Percentiles rank a stretch among this genome's conserved stretches.
Conservation (phyloP, 1,140 invertebrate genomes). For the Neodiprion lecontei region DNA sequence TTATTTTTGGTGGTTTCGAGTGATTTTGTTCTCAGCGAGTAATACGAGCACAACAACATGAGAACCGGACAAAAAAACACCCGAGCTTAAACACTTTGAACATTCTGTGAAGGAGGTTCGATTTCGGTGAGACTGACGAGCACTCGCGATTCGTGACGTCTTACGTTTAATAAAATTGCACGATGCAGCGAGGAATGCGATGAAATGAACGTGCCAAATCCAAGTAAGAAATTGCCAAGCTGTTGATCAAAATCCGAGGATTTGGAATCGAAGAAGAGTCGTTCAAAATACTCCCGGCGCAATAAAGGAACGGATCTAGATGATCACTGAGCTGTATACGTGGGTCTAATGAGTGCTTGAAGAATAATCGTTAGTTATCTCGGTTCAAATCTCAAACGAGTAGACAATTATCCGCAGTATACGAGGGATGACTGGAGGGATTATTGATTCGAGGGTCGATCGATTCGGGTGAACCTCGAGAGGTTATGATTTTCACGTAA, state of each 20-base stretch:
- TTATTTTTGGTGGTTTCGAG: no score
- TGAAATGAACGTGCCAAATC: neutral
- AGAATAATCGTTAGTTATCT: slow-evolving; percentile 6
- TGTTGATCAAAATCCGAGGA: neutral
- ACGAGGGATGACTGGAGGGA: neutral
- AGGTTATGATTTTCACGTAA: no score
- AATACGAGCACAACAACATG: no score
- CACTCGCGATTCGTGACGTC: no score
- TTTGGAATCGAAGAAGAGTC: neutral
- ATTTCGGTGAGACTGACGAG: no score
- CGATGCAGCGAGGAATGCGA: no score
- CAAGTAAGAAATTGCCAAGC: neutral
- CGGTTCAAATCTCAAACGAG: slow-evolving; percentile 7
- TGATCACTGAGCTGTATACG: neutral
- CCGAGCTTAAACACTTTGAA: no score
- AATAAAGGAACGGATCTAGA: neutral
- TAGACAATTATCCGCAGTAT: slow-evolving; percentile 1
- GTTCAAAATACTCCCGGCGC: neutral
- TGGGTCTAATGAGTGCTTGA: slow-evolving; percentile 1
- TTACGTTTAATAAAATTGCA: no score
- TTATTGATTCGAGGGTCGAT: neutral
- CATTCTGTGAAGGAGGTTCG: no score
- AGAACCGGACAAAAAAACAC: no score
- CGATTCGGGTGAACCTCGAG: neutral
- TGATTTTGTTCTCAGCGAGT: no score